Conservation (phyloP, 2,113 vertebrate genomes). For the Falcunculus frontatus region DNA sequence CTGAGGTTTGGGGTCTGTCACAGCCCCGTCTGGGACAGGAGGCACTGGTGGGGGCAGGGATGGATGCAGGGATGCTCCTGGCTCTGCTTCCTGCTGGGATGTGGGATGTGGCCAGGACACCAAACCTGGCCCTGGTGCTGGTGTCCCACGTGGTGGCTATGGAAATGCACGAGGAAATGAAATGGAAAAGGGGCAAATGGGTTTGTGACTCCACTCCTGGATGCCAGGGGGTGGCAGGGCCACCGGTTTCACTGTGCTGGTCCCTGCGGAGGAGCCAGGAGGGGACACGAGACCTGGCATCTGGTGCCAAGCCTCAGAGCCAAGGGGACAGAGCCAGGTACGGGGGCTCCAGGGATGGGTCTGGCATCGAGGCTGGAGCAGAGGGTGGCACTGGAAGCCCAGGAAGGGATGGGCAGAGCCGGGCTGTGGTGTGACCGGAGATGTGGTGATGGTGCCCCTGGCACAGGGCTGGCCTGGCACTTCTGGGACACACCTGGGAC, state of each 20-base stretch:
- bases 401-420: neutral
- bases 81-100: neutral
- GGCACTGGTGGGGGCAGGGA: accelerated
- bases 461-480: neutral
- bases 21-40: accelerated
- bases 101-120: neutral
- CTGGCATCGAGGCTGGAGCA: neutral
- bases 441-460: accelerated
- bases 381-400: neutral
- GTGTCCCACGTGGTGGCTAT: accelerated
- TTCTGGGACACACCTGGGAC: neutral
- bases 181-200: accelerated
- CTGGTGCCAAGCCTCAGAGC: neutral
- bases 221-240: conserved; percentile 43
- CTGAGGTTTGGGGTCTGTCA: neutral
- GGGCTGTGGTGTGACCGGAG: accelerated
- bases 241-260: neutral
- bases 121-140: neutral
- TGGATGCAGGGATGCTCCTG: neutral
- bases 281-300: conserved; percentile 9
- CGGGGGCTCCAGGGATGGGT: accelerated
- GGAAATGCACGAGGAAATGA: accelerated
- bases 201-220: neutral
- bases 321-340: conserved; percentile 61
- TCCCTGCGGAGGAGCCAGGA: conserved; percentile 40